Evolutionary conservation across 2,113 vertebrate species (phyloP), one percentile per base, ranked within the genome.

Genomic region (Ginglymostoma cirratum): DNA sequence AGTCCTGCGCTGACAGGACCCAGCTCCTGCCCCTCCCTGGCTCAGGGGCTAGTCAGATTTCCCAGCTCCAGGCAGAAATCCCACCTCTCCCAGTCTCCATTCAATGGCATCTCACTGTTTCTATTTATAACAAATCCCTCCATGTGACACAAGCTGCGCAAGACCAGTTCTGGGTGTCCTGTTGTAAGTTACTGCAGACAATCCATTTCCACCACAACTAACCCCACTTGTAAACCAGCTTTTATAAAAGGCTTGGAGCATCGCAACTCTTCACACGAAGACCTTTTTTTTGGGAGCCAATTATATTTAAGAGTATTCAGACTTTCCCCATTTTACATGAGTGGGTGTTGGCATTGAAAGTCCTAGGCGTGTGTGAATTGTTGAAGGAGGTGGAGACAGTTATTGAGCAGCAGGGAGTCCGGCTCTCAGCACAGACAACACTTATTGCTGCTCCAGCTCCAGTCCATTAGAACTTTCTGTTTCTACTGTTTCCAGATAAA

Each of bases 111-210:
- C 97, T 97, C 96, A 96, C 97, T 96, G 96, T 4, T 66, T 97
- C 97, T 98, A 98, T 98, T 98, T 98, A 97, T 98, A 98, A 97
- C 65, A 97, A 96, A 96, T 87, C 67, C 96, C 48, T 97, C 98
- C 97, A 96, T 97, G 97, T 97, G 96, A 96, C 76, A 96, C 96
- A 34, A 5, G 12, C 52, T 90, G 27, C 15, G 55, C 27, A 34
- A 90, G 61, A 65, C 52, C 48, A 17, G 34, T 48, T 30, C 45
- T 61, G 8, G 45, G 30, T 19, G 5, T 90, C 24, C 12, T 90
- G 14, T 65, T 61, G 15, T 30, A 61, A 52, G 86, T 45, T 27
- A 55, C 24, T 14, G 24, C 30, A 48, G 21, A 21, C 45, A 52
- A 21, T 86, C 6, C 85, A 87, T 23, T 87, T 52, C 45, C 1